Evolutionary conservation across 2,888 invertebrate genomes (phyloP).

Genomic region (Philereme vetulata): DNA sequence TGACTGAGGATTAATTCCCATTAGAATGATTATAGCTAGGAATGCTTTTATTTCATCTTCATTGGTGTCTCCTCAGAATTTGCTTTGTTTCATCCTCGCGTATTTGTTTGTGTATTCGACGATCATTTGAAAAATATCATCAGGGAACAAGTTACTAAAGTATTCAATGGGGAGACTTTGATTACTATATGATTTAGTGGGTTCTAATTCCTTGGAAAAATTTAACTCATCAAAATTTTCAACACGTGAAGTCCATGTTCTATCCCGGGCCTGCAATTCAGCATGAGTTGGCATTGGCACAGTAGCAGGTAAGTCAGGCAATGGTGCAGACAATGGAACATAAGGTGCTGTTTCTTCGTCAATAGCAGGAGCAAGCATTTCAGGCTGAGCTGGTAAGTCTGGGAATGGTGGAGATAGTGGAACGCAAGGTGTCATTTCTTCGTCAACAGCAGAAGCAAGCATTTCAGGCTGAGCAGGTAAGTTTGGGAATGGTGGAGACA

Average conservation of each 20-base stretch:
- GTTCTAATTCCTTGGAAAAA: slow-evolving; percentile 20
- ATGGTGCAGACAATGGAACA: too few relatives aligned
- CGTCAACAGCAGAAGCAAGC: slow-evolving; percentile 1
- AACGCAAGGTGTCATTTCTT: neutral
- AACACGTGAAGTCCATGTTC: slow-evolving; percentile 23
- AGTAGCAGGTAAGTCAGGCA: slow-evolving; percentile 4
- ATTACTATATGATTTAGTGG: slow-evolving; percentile 26
- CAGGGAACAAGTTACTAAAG: slow-evolving; percentile 30
- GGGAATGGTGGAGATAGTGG: neutral
- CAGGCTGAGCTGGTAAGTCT: slow-evolving; percentile 4
- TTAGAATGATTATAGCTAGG: slow-evolving; percentile 22
- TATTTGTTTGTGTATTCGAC: slow-evolving; percentile 26
- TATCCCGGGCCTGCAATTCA: slow-evolving; percentile 22
- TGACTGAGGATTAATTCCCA: slow-evolving; percentile 22
- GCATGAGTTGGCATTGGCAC: slow-evolving; percentile 17
- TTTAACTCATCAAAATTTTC: slow-evolving; percentile 20
- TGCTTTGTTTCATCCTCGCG: slow-evolving; percentile 23
- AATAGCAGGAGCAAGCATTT: slow-evolving; percentile 9
- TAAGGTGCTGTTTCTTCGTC: slow-evolving; percentile 2
- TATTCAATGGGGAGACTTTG: slow-evolving; percentile 25
- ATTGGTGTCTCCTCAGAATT: slow-evolving; percentile 24
- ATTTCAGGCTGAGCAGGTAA: neutral
- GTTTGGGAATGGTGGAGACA: too few relatives aligned
- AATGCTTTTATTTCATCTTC: slow-evolving; percentile 27
- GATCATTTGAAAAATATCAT: slow-evolving; percentile 25